phyloP scores from a whole-genome alignment of 2,797 vertebrate genomes.

The Syngnathus acus region DNA sequence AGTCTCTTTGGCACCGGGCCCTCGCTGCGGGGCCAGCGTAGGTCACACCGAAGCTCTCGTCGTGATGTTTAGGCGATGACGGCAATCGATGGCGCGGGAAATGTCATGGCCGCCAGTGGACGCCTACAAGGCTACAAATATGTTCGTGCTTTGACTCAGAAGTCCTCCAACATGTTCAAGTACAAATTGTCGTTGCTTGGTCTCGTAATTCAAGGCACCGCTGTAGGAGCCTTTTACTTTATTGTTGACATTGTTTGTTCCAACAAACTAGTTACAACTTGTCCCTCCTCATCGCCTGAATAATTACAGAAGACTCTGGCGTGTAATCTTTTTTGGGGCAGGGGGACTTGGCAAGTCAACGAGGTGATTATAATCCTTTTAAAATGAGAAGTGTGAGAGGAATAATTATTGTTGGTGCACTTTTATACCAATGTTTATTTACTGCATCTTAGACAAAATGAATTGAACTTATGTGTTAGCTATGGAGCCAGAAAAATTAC shows the following conservation, averaged over 20 bases:
- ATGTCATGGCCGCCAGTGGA: slow-evolving; percentile 44
- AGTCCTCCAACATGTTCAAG: too few species aligned
- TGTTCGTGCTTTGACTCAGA: not conserved
- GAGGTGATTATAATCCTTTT: slow-evolving; percentile 1
- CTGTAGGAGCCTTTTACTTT: not conserved
- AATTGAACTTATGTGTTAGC: not conserved
- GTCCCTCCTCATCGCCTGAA: not conserved
- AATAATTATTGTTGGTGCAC: not conserved
- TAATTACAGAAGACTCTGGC: not conserved
- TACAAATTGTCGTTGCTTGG: not conserved
- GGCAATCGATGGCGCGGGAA: slow-evolving; percentile 60
- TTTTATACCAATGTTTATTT: not conserved
- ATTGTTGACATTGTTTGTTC: not conserved
- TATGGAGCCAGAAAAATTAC: too few species aligned
- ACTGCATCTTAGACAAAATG: not conserved
- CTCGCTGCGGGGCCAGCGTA: slow-evolving; percentile 39
- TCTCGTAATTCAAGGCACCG: too few species aligned
- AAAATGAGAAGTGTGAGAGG: not conserved
- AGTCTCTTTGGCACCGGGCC: slow-evolving; percentile 37
- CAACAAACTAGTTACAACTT: too few species aligned
- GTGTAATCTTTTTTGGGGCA: not conserved
- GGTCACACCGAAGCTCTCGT: slow-evolving; percentile 51
- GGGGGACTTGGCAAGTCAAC: not conserved
- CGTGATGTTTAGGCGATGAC: slow-evolving; percentile 60
- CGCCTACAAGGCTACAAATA: not conserved